Conservation (phyloP, 2,888 invertebrate species). For the Orthosia gothica region DNA sequence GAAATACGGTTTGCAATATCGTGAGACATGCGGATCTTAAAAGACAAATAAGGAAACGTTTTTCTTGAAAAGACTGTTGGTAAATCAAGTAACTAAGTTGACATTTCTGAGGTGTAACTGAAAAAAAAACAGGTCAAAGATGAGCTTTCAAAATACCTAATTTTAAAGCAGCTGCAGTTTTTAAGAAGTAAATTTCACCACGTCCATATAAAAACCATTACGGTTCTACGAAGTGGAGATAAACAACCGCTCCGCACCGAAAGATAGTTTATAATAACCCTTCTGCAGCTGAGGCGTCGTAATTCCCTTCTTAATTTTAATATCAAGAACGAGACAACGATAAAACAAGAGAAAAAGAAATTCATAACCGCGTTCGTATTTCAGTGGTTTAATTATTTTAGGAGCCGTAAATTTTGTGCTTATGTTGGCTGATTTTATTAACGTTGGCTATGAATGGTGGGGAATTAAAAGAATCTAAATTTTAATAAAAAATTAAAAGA, state of each 20-base stretch:
- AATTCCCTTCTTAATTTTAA: slow-evolving; percentile 63
- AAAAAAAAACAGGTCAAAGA: neutral
- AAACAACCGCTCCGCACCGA: slow-evolving; percentile 47
- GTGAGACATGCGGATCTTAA: too few relatives aligned
- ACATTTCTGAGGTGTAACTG: neutral
- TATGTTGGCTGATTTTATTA: slow-evolving; percentile 61
- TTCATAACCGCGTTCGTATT: slow-evolving; percentile 61
- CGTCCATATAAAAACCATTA: slow-evolving; percentile 48
- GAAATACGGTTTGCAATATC: slow-evolving; percentile 2
- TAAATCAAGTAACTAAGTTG: neutral
- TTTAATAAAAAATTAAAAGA: too few relatives aligned
- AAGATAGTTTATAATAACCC: slow-evolving; percentile 65
- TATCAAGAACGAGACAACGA: slow-evolving; percentile 62
- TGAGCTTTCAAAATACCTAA: too few relatives aligned
- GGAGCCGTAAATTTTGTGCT: slow-evolving; percentile 56
- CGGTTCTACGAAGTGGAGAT: slow-evolving; percentile 46
- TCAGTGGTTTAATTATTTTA: slow-evolving; percentile 61
- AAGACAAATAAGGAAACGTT: too few relatives aligned
- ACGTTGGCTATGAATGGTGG: slow-evolving; percentile 35
- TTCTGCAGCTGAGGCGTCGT: slow-evolving; percentile 62
- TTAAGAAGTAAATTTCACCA: slow-evolving; percentile 26
- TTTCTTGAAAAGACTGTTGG: neutral
- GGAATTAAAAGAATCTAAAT: slow-evolving; percentile 38
- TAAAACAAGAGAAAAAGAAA: slow-evolving; percentile 60
- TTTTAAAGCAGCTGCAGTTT: slow-evolving; percentile 8